Conservation (phyloP, 2,797 vertebrate genomes). For the Hypotaenidia philippensis region DNA sequence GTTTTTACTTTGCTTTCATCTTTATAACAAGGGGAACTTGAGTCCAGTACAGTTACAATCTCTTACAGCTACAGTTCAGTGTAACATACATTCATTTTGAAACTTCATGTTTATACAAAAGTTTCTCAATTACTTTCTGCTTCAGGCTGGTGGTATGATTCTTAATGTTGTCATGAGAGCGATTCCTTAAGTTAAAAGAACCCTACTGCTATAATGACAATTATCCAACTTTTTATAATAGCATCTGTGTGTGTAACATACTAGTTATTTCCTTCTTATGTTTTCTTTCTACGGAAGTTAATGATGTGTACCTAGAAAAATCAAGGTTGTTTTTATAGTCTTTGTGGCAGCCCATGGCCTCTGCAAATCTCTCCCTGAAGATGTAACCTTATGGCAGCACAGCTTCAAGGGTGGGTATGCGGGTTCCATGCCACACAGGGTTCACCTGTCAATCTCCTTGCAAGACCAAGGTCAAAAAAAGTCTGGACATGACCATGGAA, state of each 20-base stretch:
- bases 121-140: background rate
- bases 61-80: background rate
- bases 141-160: background rate
- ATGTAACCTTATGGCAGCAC: background rate
- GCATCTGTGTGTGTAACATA: background rate
- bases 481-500: background rate
- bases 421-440: fast-evolving
- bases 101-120: background rate
- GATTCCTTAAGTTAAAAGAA: background rate
- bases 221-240: background rate
- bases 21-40: background rate
- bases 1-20: background rate
- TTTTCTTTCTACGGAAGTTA: background rate
- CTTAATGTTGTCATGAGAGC: background rate
- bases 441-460: background rate
- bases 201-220: background rate
- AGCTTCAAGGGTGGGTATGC: background rate
- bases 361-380: background rate
- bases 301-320: background rate
- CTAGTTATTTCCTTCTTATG: background rate
- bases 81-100: background rate
- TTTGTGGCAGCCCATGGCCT: background rate
- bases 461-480: background rate
- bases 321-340: background rate
- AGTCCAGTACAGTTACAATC: background rate